Evolutionary conservation across 2,797 vertebrate genomes (phyloP), one percentile per base, ranked within the genome.

Genomic region (Poecilia picta): DNA sequence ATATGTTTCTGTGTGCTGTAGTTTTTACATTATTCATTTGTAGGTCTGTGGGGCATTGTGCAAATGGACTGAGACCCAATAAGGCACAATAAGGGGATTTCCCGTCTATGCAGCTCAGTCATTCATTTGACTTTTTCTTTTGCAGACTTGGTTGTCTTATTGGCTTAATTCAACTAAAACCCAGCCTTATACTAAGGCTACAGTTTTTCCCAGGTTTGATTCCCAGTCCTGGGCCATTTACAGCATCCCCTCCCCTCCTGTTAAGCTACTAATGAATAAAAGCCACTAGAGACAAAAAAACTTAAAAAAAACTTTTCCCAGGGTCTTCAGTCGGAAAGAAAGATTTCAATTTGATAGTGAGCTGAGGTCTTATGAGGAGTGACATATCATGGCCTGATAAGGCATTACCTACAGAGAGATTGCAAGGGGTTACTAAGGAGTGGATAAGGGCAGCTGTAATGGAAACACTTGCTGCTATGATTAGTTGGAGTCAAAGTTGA

Each of bases 1-100:
- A 78, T 89, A 31, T 77, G 10, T 79, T 46, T 79, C 20, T 62
- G 72, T 76, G 73, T 46, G 39, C 59, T 77, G 72, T 77, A 74
- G 53, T 77, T 16, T 82, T 51, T 28, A 45, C 18, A 23, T 73
- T 75, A 45, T 62, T 45, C 20, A 68, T 75, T 77, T 66, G 31
- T 68, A 55, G 18, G 25, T n/a, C 15, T 73, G 53, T 53, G 33
- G 68, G 41, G 25, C 41, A 71, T 28, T 71, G 25, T n/a, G n/a
- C 23, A 71, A 45, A 71, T 71, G 39, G 20, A n/a, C 1, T 68
- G 23, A 68, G 20, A 25, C 64, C 39, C 18, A 39, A 23, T 39
- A 20, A 39, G 62, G 62, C 18, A 66, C 18, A 20, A 20, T 23
- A 33, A 66, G 25, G 11, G 13, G 68, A 43, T n/a, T 71, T 71